Conservation (phyloP, 2,797 vertebrate species). For the Macropodus opercularis region DNA sequence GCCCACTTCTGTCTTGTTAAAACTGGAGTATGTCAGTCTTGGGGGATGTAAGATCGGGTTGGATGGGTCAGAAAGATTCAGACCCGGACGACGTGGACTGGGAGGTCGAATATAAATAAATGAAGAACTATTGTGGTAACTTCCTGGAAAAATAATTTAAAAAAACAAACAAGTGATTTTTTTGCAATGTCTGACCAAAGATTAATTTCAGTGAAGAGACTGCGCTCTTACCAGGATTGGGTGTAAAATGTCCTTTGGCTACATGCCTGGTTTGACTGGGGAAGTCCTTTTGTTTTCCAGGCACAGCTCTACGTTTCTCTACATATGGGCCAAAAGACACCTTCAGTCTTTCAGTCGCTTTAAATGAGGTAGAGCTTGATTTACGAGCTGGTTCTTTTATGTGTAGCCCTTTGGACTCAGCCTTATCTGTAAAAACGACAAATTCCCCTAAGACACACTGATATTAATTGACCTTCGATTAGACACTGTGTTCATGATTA, state of each 20-base stretch:
- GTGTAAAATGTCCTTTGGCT: slow-evolving; percentile 67
- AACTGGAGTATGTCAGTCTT: slow-evolving; percentile 61
- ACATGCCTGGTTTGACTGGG: slow-evolving; percentile 41
- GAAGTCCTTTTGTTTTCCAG: slow-evolving; percentile 45
- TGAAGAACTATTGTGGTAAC: slow-evolving; percentile 18
- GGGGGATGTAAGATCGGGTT: slow-evolving; percentile 74
- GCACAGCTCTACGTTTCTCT: slow-evolving; percentile 49
- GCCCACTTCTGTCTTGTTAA: slow-evolving; percentile 48
- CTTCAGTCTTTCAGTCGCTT: slow-evolving; percentile 61
- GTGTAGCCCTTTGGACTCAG: slow-evolving; percentile 44
- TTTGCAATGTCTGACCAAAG: not conserved
- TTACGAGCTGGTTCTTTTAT: slow-evolving; percentile 45
- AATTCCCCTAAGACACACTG: slow-evolving; percentile 16
- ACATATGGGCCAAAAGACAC: slow-evolving; percentile 68
- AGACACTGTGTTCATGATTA: not conserved
- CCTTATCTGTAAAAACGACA: slow-evolving; percentile 52
- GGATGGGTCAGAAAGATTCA: slow-evolving; percentile 59
- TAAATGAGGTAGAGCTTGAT: slow-evolving; percentile 32
- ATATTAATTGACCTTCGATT: slow-evolving; percentile 3
- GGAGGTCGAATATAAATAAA: slow-evolving; percentile 62
- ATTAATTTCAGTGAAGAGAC: not conserved
- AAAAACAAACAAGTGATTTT: not conserved
- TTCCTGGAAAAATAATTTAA: slow-evolving; percentile 50
- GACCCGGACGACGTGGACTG: slow-evolving; percentile 55
- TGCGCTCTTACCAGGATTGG: slow-evolving; percentile 71